A percentile compares a stretch with the other conserved stretches of the same genome.
Evolutionary conservation across 2,113 vertebrate genomes (phyloP).

Genomic region (Cynoglossus semilaevis): DNA sequence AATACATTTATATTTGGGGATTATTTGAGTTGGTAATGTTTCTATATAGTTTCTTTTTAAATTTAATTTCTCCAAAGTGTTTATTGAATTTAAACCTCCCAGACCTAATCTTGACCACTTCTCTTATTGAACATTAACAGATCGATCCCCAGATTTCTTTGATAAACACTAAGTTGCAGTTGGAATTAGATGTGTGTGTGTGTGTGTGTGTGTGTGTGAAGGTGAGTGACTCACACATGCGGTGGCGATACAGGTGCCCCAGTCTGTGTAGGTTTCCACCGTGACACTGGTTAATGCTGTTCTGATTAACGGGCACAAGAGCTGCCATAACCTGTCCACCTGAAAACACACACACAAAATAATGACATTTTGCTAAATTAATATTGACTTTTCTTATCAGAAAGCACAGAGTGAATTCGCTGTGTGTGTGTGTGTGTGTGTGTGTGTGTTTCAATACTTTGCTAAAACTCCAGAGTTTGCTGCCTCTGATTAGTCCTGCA

Average conservation of each 20-base stretch:
- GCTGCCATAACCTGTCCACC: constrained; percentile 88
- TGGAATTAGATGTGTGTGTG: too few species aligned
- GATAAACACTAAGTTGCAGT: not conserved
- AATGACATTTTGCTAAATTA: constrained; percentile 56
- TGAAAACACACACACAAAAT: constrained; percentile 56
- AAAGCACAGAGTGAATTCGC: constrained; percentile 23
- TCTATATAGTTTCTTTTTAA: too few species aligned
- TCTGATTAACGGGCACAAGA: constrained; percentile 89
- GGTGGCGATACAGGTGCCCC: constrained; percentile 95
- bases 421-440: not conserved
- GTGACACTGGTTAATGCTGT: constrained; percentile 91
- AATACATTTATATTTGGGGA: too few species aligned
- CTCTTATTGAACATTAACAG: not conserved
- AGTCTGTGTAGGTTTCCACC: constrained; percentile 91
- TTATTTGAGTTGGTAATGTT: too few species aligned
- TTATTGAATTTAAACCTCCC: constrained; percentile 4
- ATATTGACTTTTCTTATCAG: constrained; percentile 66
- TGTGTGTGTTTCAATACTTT: constrained; percentile 76
- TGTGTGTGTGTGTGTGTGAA: constrained; percentile 28
- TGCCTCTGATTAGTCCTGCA: constrained; percentile 93
- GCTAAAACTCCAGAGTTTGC: constrained; percentile 95
- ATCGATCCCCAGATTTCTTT: not conserved
- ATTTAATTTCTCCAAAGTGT: too few species aligned
- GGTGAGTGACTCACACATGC: constrained; percentile 84
- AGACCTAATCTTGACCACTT: not conserved